phyloP scores from a whole-genome alignment of 2,797 vertebrate genomes.

The Acanthurus lineatus region DNA sequence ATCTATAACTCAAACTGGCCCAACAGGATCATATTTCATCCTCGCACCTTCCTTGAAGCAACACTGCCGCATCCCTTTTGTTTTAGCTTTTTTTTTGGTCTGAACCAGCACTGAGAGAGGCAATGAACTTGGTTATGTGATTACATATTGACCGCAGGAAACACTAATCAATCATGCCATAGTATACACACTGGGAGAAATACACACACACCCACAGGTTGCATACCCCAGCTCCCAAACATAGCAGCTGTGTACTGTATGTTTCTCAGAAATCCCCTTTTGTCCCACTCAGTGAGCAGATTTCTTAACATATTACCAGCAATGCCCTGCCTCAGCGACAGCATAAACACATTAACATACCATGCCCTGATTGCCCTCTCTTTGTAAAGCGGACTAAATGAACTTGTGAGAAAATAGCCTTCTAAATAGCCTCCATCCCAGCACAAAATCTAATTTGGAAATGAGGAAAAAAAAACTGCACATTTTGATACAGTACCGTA shows the following conservation, averaged over 20 bases:
- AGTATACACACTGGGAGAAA: neutral
- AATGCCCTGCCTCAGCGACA: constrained; percentile 30
- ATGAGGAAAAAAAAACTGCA: constrained; percentile 45
- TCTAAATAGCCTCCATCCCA: constrained; percentile 47
- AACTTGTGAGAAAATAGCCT: constrained; percentile 45
- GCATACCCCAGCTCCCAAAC: constrained; percentile 2
- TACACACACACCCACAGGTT: neutral
- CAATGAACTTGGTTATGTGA: constrained; percentile 3
- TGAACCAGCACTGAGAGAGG: neutral
- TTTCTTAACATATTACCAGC: constrained; percentile 19
- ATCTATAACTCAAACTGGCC: constrained; percentile 12
- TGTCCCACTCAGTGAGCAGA: constrained; percentile 22
- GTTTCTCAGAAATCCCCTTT: constrained; percentile 36
- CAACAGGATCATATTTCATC: constrained; percentile 16
- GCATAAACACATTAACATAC: constrained; percentile 64
- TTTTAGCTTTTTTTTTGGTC: neutral
- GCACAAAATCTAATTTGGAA: constrained; percentile 72
- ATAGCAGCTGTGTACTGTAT: constrained; percentile 18
- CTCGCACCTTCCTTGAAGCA: constrained; percentile 3
- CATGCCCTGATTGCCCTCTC: constrained; percentile 18
- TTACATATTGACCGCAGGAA: neutral
- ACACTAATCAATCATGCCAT: neutral
- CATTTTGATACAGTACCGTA: constrained; percentile 65
- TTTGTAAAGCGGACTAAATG: constrained; percentile 38
- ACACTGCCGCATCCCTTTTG: neutral